phyloP scores from a whole-genome alignment of 2,888 invertebrate genomes.

The Marronus borbonicus region DNA sequence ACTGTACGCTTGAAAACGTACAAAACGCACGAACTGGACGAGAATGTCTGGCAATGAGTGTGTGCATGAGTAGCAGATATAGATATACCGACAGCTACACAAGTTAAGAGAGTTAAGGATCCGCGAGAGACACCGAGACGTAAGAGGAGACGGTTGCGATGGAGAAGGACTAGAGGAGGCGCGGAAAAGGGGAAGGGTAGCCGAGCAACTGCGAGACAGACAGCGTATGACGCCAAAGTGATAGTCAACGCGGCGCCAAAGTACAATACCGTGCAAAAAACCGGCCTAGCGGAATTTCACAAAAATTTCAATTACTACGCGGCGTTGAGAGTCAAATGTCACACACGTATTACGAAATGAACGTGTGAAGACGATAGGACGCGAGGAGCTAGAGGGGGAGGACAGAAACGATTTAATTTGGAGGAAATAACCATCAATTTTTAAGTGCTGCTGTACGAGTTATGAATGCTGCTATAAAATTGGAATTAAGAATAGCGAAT shows the following conservation, averaged over 20 bases:
- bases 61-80: too few relatives aligned
- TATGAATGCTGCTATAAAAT: too few relatives aligned
- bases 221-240: conserved; percentile 71
- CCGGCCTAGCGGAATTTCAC: conserved; percentile 52
- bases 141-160: background rate
- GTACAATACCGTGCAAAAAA: conserved; percentile 70
- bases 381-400: too few relatives aligned
- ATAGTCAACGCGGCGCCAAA: conserved; percentile 71
- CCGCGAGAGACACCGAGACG: conserved; percentile 2
- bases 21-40: too few relatives aligned
- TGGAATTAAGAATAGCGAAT: too few relatives aligned
- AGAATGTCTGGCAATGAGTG: too few relatives aligned
- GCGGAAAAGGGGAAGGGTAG: conserved; percentile 60
- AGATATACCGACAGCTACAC: background rate
- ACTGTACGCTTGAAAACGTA: too few relatives aligned
- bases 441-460: too few relatives aligned
- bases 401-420: too few relatives aligned
- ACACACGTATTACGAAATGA: background rate
- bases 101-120: conserved; percentile 19
- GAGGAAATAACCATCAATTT: too few relatives aligned
- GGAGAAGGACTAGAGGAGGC: background rate
- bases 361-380: too few relatives aligned
- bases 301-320: conserved; percentile 43
- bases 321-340: conserved; percentile 16
- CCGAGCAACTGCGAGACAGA: conserved; percentile 68